Evolutionary conservation across 1,140 invertebrate genomes (phyloP), one percentile per base, ranked within the genome.

Genomic region (Ostrea edulis): DNA sequence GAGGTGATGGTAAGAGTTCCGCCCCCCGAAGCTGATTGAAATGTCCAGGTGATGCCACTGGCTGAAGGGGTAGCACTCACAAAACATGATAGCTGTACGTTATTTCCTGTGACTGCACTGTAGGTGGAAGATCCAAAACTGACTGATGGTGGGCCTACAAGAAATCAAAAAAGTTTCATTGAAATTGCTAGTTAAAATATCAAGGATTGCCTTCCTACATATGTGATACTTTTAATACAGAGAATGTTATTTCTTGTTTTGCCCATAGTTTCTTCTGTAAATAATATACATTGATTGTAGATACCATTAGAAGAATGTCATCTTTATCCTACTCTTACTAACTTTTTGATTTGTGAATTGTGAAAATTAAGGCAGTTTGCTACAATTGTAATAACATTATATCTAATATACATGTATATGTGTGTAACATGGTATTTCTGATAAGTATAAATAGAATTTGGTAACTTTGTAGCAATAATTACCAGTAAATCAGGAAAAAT

Each of bases 101-200:
- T 55, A 9, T 77, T 54, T 12, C 88, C 88, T 51, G 54, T 71
- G 25, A 62, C 81, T 0, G 87, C 88, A 29, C 55, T 65, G n/a
- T 89, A 89, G n/a, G 86, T 81, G 2, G 82, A 20, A 14, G 83
- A 68, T 25, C 62, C 54, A n/a, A 89, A 54, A 12, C 53, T 89
- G 3, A 89, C 88, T 11, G 88, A 81, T 9, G 86, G 82, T 14
- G 65, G 77, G 35, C 86, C 88, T 89, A 65, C 11, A 52, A 29
- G 68, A 83, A 44, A 44, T 44, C 35, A 44, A 2, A 44, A 44
- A 44, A 44, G 35, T 44, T 44, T 44, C 5, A 44, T 2, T 44
- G 35, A 44, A 44, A 44, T 44, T 44, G 35, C 35, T 44, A 44
- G 1, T 44, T 44, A 44, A 44, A 1, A 44, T 44, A 44, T 44